These are phyloP conservation scores for Eurosta solidaginis DNA, from an alignment of 1,140 invertebrate genomes.

Conservation along the genomic window DNA sequence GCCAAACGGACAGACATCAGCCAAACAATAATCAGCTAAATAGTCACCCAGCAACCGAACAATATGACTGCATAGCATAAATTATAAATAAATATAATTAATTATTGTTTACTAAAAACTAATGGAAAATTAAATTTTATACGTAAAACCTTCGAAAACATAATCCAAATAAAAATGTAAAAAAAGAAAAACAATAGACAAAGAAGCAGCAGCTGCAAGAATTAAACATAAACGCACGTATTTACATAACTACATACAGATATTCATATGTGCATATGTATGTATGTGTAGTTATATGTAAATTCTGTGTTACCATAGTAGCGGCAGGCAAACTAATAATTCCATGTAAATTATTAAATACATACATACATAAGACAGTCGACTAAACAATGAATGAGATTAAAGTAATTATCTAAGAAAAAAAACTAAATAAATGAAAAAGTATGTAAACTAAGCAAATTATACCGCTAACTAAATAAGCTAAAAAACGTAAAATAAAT, in stretches of 20 bases:
- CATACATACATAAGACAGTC: neutral
- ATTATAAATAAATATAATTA: neutral
- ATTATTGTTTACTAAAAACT: slow-evolving; percentile 5
- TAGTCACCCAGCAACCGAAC: neutral
- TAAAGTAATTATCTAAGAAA: neutral
- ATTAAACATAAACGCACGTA: neutral
- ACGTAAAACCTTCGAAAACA: slow-evolving; percentile 1
- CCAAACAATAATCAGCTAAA: neutral
- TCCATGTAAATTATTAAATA: slow-evolving; percentile 5
- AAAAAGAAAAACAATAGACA: neutral
- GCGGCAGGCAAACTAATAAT: neutral
- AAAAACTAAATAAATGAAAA: neutral
- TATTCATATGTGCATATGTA: too few relatives aligned
- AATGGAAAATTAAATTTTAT: slow-evolving; percentile 18
- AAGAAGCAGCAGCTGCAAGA: neutral
- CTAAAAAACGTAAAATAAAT: neutral
- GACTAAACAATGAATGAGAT: neutral
- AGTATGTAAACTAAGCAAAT: neutral
- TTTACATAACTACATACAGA: neutral
- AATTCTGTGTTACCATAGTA: too few relatives aligned
- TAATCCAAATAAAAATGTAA: neutral
- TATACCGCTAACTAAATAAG: neutral
- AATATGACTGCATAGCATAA: neutral
- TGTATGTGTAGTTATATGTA: too few relatives aligned
- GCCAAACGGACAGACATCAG: neutral